Conservation (phyloP, 2,888 invertebrate species). For the Salpingus planirostris region DNA sequence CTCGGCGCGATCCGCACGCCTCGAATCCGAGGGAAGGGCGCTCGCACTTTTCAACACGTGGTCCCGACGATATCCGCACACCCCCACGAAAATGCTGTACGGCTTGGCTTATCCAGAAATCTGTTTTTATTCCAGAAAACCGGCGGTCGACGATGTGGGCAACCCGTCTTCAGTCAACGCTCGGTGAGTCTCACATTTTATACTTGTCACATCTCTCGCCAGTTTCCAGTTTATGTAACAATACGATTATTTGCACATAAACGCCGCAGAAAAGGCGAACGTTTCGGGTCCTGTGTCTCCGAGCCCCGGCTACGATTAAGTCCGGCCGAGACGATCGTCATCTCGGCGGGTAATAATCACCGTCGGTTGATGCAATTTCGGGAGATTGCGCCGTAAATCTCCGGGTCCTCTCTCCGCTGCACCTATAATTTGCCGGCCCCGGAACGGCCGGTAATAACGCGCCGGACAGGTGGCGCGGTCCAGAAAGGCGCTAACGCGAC, state of each 20-base stretch:
- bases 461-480: conserved; percentile 36
- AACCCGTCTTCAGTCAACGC: conserved; percentile 79
- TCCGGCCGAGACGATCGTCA: too few relatives aligned
- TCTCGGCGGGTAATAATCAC: conserved; percentile 21
- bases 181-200: conserved; percentile 58
- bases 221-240: conserved; percentile 19
- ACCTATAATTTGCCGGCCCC: conserved; percentile 25
- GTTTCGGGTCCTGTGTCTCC: too few relatives aligned
- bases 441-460: conserved; percentile 37
- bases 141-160: conserved; percentile 76
- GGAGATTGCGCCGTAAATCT: conserved; percentile 24
- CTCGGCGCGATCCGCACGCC: conserved; percentile 13
- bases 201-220: conserved; percentile 16
- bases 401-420: conserved; percentile 20
- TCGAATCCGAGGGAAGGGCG: conserved; percentile 5
- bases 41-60: conserved; percentile 2
- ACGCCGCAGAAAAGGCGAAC: too few relatives aligned
- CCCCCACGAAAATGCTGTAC: conserved; percentile 28
- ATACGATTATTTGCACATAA: conserved; percentile 20
- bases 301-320: too few relatives aligned
- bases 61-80: too few relatives aligned
- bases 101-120: conserved; percentile 34
- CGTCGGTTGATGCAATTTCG: conserved; percentile 25
- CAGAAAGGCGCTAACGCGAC: too few relatives aligned
- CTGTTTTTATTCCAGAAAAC: conserved; percentile 66